Base-by-base conservation (phyloP, 2,888 invertebrate genomes). In the Tenthredo scrophulariae region DNA sequence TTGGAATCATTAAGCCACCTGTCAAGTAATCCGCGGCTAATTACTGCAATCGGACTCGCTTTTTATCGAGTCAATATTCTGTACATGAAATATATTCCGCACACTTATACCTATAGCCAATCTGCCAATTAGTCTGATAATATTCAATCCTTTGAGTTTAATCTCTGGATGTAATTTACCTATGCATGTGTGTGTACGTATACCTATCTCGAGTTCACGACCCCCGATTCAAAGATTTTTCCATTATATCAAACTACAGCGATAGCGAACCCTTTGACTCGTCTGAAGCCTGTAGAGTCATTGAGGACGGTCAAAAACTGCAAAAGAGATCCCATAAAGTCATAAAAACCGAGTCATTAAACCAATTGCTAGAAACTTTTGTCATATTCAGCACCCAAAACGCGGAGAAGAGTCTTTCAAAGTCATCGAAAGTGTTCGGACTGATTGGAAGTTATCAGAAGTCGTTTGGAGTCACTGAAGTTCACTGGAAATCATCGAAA, bases 11-110 rank as follows among this genome's bases (percentile, higher is more conserved):
- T 74, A 40, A 74, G 74, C 74, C 74, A 74, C 74, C 43, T 74
- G 74, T 74, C 74, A 74, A 43, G 74, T 74, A 43, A 40, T 74
- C 43, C 43, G 22, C 43, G 74, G 74, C 26, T 43, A 74, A 74
- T 74, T 74, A 74, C 74, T 43, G 74, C 40, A 74, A 74, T 74
- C 74, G 18, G 40, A 74, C 43, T 40, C 43, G 74, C 13, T 40
- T 40, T 74, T 74, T 74, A 74, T 74, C 43, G 74, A 43, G 74
- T 26, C 18, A 46, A 74, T 74, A 74, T 43, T 18, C 5, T 33
- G 15, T 2, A 18, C 6, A 18, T 15, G 29, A 15, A 33, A 62
- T 62, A 26, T 62, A 62, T 26, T 46, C 46, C 46, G 7, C 33
- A 33, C 3, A 26, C 7, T 10, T 26, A 7, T 67, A 33, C 15